phyloP scores from a whole-genome alignment of 53 echinoderm and acorn worm genomes.

The Holothuria leucospilota region DNA sequence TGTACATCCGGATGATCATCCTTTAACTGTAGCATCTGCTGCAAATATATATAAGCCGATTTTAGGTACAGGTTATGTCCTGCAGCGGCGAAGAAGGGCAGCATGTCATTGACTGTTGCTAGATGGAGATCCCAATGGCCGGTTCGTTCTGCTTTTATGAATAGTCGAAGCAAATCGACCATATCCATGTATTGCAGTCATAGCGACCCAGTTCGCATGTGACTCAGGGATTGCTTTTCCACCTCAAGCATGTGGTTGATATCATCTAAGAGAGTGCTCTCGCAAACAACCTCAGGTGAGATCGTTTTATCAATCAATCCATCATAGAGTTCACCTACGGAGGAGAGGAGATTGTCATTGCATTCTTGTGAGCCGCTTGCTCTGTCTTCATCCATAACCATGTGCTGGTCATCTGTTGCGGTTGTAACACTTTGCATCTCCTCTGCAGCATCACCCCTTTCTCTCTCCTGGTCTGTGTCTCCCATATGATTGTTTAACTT shows the following conservation, averaged over 20 bases:
- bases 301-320: constrained; percentile 23
- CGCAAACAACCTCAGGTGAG: constrained; percentile 26
- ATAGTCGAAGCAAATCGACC: constrained; percentile 39
- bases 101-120: constrained; percentile 30
- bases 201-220: constrained; percentile 21
- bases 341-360: neutral
- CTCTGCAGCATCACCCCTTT: constrained; percentile 21
- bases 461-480: neutral
- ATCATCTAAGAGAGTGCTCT: constrained; percentile 7
- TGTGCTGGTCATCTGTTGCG: constrained; percentile 24
- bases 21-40: constrained; percentile 33
- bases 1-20: constrained; percentile 36
- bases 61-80: constrained; percentile 60
- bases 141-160: constrained; percentile 52
- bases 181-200: constrained; percentile 62
- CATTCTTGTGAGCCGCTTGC: neutral
- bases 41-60: constrained; percentile 40
- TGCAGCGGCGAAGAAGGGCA: constrained; percentile 42
- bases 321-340: neutral
- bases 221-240: constrained; percentile 5
- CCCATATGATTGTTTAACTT: neutral
- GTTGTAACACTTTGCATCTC: constrained; percentile 27
- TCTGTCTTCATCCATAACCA: neutral
- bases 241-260: constrained; percentile 25
- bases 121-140: constrained; percentile 59